Percentiles rank a stretch among this genome's conserved stretches.
Conservation (phyloP, 2,113 vertebrate species). For the Entelurus aequoreus region DNA sequence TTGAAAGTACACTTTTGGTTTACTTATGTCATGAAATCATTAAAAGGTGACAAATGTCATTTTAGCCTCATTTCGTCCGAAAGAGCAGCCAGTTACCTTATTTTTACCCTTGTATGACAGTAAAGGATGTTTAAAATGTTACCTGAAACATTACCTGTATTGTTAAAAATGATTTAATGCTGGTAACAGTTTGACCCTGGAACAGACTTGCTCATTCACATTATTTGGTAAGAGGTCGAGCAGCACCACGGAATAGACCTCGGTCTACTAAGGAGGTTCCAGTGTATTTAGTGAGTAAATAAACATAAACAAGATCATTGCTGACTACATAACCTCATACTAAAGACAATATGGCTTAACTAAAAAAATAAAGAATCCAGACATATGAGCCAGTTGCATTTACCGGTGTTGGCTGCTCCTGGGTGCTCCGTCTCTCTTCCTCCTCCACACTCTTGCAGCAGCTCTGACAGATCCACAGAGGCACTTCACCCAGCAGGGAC, state of each 20-base stretch:
- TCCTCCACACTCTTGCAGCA: conserved; percentile 97
- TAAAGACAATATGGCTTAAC: neutral
- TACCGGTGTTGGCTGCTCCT: conserved; percentile 86
- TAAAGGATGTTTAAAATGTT: too few relatives aligned
- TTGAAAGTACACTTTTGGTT: too few relatives aligned
- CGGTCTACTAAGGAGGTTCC: neutral
- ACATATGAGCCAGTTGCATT: conserved; percentile 41
- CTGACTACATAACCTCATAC: neutral
- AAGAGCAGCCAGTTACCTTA: too few relatives aligned
- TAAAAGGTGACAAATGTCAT: too few relatives aligned
- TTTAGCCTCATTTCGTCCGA: too few relatives aligned
- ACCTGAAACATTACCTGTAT: too few relatives aligned
- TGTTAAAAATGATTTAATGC: too few relatives aligned
- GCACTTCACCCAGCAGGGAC: conserved; percentile 95
- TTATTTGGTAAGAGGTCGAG: neutral
- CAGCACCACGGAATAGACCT: neutral
- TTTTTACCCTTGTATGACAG: too few relatives aligned
- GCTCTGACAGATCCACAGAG: conserved; percentile 98
- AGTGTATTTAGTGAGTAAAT: neutral
- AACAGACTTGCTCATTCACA: too few relatives aligned
- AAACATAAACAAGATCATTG: conserved; percentile 7
- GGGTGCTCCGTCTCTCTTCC: conserved; percentile 86
- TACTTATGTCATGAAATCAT: too few relatives aligned
- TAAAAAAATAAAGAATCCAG: conserved; percentile 9
- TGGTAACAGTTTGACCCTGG: too few relatives aligned